phyloP scores from a whole-genome alignment of 2,113 vertebrate genomes.

The Tinamus guttatus region DNA sequence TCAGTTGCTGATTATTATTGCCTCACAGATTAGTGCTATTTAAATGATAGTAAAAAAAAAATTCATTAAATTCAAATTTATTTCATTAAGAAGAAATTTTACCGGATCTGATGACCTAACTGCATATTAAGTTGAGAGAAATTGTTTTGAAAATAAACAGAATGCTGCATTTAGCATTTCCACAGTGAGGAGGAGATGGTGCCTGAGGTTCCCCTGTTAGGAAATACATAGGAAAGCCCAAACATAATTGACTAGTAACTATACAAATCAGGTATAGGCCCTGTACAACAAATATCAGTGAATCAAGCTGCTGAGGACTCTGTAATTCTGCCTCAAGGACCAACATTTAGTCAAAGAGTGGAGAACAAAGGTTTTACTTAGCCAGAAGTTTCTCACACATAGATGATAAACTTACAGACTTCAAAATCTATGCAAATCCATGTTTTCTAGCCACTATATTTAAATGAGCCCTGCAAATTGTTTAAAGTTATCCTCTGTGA shows the following conservation, averaged over 20 bases:
- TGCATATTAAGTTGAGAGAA: not conserved
- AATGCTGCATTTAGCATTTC: not conserved
- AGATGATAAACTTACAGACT: not conserved
- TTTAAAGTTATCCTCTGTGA: not conserved
- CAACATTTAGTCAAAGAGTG: not conserved
- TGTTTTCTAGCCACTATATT: not conserved
- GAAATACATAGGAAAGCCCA: not conserved
- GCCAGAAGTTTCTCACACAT: not conserved
- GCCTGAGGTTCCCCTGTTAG: not conserved
- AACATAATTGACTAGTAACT: not conserved
- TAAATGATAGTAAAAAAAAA: not conserved
- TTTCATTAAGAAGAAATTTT: not conserved
- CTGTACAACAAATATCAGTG: not conserved
- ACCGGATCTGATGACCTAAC: not conserved
- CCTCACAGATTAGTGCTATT: not conserved
- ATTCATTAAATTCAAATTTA: too few relatives aligned
- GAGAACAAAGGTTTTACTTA: not conserved
- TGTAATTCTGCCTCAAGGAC: not conserved
- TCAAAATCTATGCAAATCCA: not conserved
- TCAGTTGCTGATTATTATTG: not conserved
- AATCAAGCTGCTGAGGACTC: not conserved
- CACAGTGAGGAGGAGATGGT: not conserved
- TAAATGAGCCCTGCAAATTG: not conserved
- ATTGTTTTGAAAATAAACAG: not conserved
- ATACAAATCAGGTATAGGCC: rapidly evolving